A percentile compares a stretch with the other conserved stretches of the same genome.
Conservation (phyloP, 2,113 vertebrate species). For the Patagioenas fasciata region DNA sequence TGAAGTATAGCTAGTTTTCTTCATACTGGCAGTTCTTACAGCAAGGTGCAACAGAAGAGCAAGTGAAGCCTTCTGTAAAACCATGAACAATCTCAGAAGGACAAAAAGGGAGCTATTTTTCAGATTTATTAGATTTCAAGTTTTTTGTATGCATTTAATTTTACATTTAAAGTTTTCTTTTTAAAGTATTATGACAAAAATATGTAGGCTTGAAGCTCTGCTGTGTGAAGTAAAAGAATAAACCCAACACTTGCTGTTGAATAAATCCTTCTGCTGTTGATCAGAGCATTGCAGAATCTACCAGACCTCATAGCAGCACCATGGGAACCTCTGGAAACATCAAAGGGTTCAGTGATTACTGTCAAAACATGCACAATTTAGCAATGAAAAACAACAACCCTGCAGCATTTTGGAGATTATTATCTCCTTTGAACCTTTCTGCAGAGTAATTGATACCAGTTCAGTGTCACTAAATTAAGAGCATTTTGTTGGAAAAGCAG, state of each 20-base stretch:
- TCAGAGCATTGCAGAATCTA: neutral
- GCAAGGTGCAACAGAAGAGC: neutral
- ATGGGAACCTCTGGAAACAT: neutral
- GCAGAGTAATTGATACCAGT: neutral
- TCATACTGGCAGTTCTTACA: neutral
- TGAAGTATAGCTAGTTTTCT: neutral
- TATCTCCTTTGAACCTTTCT: neutral
- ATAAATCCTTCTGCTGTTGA: neutral
- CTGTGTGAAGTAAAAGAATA: neutral
- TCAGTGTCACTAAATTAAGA: slow-evolving; percentile 6
- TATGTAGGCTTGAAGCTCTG: neutral
- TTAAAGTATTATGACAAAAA: neutral
- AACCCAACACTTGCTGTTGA: neutral
- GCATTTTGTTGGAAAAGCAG: neutral
- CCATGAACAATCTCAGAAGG: neutral
- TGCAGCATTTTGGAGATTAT: neutral
- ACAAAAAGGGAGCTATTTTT: neutral
- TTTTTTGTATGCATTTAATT: neutral
- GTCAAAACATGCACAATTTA: neutral
- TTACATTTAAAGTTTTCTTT: neutral
- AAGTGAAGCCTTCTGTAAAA: neutral
- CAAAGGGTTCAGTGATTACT: neutral
- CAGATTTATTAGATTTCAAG: neutral
- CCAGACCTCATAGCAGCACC: neutral
- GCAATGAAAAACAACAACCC: neutral